Base-by-base conservation (phyloP, 92 coral and sea anemone species). In the Muricea muricata region DNA sequence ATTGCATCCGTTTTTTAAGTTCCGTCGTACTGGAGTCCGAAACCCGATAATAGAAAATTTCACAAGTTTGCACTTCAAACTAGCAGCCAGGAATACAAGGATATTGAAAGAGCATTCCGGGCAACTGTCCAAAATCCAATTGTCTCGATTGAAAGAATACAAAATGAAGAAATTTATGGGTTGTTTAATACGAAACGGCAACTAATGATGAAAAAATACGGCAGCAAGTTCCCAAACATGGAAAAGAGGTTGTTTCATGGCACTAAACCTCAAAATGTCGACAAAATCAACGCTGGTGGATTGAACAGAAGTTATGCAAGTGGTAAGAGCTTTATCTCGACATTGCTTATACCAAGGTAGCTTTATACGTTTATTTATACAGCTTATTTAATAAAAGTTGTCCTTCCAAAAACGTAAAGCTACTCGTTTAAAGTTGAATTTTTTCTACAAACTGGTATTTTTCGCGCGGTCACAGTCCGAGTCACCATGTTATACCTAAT, bases 261-360 rank as follows among this genome's bases (percentile, higher is more conserved):
- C 5, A 91, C 94, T 21, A 79, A 82, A 0, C 65, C 37, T 8
- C 31, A 24, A 9, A 82, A 70, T 23, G 57, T 84, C 39, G 35
- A 73, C 4, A 82, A 65, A 8, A 93, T 93, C 17, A n/a, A n/a
- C n/a, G n/a, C n/a, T n/a, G n/a, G n/a, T n/a, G n/a, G n/a, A n/a
- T n/a, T n/a, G n/a, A n/a, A 93, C 92, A 87, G 97, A 55, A 93
- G 93, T 61, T 93, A 35, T 47, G 74, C 85, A 63, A 91, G 97
- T 66, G 97, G 97, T 93, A 47, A 78, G 91, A 23, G n/a, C n/a
- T n/a, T n/a, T n/a, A n/a, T n/a, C n/a, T n/a, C n/a, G n/a, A n/a
- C n/a, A n/a, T n/a, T n/a, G n/a, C n/a, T n/a, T n/a, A n/a, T n/a
- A n/a, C 61, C 0, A 54, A n/a, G n/a, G n/a, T n/a, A n/a, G n/a